Base-by-base conservation (phyloP, 2,888 invertebrate species). In the Orchesellides sinensis region DNA sequence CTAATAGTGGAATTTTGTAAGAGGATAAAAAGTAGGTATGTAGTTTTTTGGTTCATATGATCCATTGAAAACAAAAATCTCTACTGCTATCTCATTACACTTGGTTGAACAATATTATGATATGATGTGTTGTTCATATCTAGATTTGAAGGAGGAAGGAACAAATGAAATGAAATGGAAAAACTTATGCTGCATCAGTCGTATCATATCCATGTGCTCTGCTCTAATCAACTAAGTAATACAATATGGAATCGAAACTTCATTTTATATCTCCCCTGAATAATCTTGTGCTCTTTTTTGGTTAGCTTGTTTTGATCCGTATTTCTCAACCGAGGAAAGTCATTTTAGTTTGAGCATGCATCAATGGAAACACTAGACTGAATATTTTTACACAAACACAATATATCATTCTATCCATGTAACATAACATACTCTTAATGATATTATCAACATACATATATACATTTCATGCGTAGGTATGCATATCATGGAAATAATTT, bases 1-100 rank as follows among this genome's bases (percentile, higher is more conserved):
- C 59, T 59, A 59, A 59, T 59, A 59, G 32, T 5, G 27, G 29
- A 27, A n/a, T 59, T 54, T 29, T 27, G 59, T 59, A 59, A 59
- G n/a, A 59, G 32, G 59, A 59, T 23, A 8, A 8, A 25, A 12
- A 6, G 25, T 8, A 23, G n/a, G 2, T 29, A 59, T 27, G 21
- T 52, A 23, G 52, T 19, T 52, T 14, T 52, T 59, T 59, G 59
- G 59, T 29, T 29, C 14, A 19, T 49, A 17, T 47, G 17, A 59
- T 29, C 29, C 59, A 29, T 59, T 6, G 21, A 29, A n/a, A 59
- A 29, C 21, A 59, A 59, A n/a, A 59, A 59, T 59, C 59, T n/a
- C 17, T 27, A 59, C 29, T n/a, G n/a, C n/a, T 59, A 59, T 59
- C 59, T 75, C 66, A 56, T 54, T 75, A 78, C 77, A 69, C 69